These are phyloP conservation scores for Lepidonotus clava DNA, from an alignment of 2,888 invertebrate species.

Conservation along the genomic window DNA sequence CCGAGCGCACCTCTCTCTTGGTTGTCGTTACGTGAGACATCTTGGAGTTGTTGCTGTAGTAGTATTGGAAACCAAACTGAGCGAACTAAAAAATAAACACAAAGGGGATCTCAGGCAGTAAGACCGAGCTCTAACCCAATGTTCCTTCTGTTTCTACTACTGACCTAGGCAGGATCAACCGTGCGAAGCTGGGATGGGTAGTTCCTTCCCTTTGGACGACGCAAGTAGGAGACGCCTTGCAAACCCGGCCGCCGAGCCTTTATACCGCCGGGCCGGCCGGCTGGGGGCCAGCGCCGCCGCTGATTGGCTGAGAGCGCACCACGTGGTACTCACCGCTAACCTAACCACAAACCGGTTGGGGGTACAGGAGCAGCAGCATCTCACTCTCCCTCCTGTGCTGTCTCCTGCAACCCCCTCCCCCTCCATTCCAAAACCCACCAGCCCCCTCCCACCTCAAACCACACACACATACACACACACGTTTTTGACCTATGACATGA, in stretches of 20 bases:
- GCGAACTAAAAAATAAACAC: conserved; percentile 6
- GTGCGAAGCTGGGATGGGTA: not conserved
- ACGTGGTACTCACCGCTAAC: not conserved
- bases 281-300: not conserved
- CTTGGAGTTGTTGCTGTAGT: not conserved
- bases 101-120: conserved; percentile 13
- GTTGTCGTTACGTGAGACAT: not conserved
- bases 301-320: conserved; percentile 16
- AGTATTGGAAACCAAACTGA: not conserved
- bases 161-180: conserved; percentile 36
- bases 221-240: conserved; percentile 38
- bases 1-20: not conserved
- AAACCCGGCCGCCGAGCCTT: not conserved
- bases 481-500: conserved; percentile 26
- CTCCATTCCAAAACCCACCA: not conserved
- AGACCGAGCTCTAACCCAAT: conserved; percentile 11
- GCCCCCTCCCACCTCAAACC: not conserved
- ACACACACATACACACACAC: conserved; percentile 32
- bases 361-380: conserved; percentile 14
- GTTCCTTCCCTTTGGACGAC: conserved; percentile 16
- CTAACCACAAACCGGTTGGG: conserved; percentile 51
- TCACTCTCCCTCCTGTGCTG: not conserved
- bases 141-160: not conserved
- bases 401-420: not conserved
- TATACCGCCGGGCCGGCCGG: conserved; percentile 31